Evolutionary conservation across 2,113 vertebrate species (phyloP).

Genomic region (Ornithorhynchus anatinus): DNA sequence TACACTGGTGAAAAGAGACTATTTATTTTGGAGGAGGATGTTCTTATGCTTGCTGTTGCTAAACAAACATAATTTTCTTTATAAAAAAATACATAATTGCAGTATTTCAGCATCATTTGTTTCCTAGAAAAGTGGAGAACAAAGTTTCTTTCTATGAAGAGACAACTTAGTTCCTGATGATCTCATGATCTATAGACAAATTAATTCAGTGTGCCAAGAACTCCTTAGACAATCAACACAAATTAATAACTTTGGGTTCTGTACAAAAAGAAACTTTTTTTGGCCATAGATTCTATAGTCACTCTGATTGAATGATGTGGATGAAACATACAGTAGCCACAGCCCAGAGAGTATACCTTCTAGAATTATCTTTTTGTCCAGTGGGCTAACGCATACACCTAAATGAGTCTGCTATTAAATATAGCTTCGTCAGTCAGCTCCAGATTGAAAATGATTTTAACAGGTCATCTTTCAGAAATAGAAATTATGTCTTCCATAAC

Average conservation of each 20-base stretch:
- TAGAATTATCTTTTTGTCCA: too few relatives aligned
- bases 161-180: slow-evolving; percentile 19
- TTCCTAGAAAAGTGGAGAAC: slow-evolving; percentile 16
- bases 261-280: neutral
- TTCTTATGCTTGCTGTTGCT: slow-evolving; percentile 18
- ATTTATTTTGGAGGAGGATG: slow-evolving; percentile 24
- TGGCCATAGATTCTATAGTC: neutral
- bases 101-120: slow-evolving; percentile 3
- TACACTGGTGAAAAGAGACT: neutral
- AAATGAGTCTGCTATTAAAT: too few relatives aligned
- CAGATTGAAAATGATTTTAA: too few relatives aligned
- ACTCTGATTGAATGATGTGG: neutral
- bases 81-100: slow-evolving; percentile 43
- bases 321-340: neutral
- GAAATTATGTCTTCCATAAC: too few relatives aligned
- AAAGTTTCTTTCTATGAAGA: slow-evolving; percentile 19
- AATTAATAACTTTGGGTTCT: neutral
- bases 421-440: too few relatives aligned
- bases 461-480: too few relatives aligned
- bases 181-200: neutral
- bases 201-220: neutral
- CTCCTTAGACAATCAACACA: neutral
- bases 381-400: too few relatives aligned
- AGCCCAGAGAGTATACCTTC: neutral
- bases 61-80: slow-evolving; percentile 25